Conservation (phyloP, 2,797 vertebrate species). For the Triplophysa bombifrons region DNA sequence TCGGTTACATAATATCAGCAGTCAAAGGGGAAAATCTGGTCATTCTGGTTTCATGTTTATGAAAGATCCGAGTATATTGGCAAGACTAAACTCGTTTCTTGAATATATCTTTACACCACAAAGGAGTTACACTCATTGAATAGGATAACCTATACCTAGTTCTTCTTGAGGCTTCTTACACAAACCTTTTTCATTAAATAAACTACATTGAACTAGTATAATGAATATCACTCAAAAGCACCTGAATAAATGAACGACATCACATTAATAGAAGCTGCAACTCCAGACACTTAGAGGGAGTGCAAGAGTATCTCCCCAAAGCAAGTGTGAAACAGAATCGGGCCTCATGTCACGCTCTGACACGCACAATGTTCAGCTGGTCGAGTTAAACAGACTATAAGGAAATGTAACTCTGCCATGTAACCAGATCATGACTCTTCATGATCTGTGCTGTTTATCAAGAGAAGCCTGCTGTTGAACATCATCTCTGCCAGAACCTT, state of each 20-base stretch:
- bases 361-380: not conserved
- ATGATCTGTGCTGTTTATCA: conserved; percentile 22
- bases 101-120: too few species aligned
- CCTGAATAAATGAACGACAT: not conserved
- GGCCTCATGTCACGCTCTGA: not conserved
- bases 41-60: too few species aligned
- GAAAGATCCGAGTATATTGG: too few species aligned
- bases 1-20: too few species aligned
- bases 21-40: too few species aligned
- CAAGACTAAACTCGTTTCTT: too few species aligned
- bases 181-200: too few species aligned
- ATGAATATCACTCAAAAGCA: not conserved
- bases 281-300: not conserved
- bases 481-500: not conserved
- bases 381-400: conserved; percentile 1
- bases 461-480: not conserved
- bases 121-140: too few species aligned
- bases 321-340: not conserved
- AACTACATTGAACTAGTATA: too few species aligned
- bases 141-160: too few species aligned
- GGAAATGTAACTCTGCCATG: conserved; percentile 1
- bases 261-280: not conserved
- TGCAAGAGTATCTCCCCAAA: not conserved
- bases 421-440: conserved; percentile 17
- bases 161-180: too few species aligned